Percentiles rank a stretch among this genome's conserved stretches.
Conservation (phyloP, 2,113 vertebrate species). For the Paradisaea rubra region DNA sequence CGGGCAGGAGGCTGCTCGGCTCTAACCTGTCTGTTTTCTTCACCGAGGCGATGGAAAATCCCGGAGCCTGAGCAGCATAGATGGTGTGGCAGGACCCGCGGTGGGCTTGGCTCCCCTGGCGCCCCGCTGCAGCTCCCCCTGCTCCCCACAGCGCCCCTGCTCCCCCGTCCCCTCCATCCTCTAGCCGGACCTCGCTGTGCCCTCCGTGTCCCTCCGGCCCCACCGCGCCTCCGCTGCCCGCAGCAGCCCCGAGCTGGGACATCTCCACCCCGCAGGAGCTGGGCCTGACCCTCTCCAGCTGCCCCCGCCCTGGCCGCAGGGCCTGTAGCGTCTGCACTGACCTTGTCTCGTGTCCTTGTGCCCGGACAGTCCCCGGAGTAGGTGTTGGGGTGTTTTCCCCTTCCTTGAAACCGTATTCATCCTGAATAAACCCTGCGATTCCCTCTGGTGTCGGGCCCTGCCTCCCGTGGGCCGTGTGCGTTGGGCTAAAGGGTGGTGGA, state of each 20-base stretch:
- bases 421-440: not conserved
- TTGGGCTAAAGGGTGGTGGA: not conserved
- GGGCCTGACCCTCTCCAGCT: not conserved
- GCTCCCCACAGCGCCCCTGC: conserved; percentile 63
- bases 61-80: conserved; percentile 65
- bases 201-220: not conserved
- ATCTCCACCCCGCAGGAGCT: not conserved
- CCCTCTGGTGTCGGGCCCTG: not conserved
- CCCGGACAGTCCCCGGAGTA: not conserved
- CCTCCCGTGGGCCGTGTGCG: not conserved
- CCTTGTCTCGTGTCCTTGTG: not conserved
- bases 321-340: rapidly evolving
- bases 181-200: not conserved
- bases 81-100: conserved; percentile 37
- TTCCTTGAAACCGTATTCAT: not conserved
- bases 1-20: not conserved
- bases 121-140: conserved; percentile 59
- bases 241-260: not conserved
- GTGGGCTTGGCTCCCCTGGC: conserved; percentile 43
- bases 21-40: conserved; percentile 58
- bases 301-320: not conserved
- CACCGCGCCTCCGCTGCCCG: rapidly evolving
- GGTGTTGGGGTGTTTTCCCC: not conserved
- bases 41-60: conserved; percentile 65
- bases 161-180: conserved; percentile 50